A percentile compares a stretch with the other conserved stretches of the same genome.
Evolutionary conservation across 2,888 invertebrate genomes (phyloP).

Genomic region (Nesidiocoris tenuis): DNA sequence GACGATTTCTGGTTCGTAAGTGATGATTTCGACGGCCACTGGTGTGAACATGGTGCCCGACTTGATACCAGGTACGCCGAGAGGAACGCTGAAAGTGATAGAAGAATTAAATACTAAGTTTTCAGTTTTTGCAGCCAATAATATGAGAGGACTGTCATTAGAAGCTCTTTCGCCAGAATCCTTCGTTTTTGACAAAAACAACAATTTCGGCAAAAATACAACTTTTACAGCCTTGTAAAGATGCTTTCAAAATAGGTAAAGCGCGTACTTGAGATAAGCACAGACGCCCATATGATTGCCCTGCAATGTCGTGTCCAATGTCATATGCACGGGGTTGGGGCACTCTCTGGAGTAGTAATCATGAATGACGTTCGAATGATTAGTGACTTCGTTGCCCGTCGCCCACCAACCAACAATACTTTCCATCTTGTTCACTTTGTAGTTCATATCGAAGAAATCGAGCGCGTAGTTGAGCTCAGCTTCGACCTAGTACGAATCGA

Average conservation of each 20-base stretch:
- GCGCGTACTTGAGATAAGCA: slow-evolving; percentile 75
- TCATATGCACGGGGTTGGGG: slow-evolving; percentile 90
- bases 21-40: slow-evolving; percentile 81
- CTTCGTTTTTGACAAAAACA: too few relatives aligned
- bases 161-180: too few relatives aligned
- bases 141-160: too few relatives aligned
- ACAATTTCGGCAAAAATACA: too few relatives aligned
- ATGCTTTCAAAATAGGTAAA: too few relatives aligned
- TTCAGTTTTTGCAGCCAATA: too few relatives aligned
- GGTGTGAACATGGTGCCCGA: slow-evolving; percentile 96
- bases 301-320: slow-evolving; percentile 87
- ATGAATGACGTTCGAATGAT: slow-evolving; percentile 94
- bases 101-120: too few relatives aligned
- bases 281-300: slow-evolving; percentile 89
- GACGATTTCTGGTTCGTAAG: slow-evolving; percentile 85
- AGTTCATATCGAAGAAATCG: slow-evolving; percentile 91
- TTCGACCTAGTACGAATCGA: slow-evolving; percentile 74
- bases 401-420: slow-evolving; percentile 99
- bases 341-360: slow-evolving; percentile 96
- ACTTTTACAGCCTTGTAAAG: too few relatives aligned
- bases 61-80: slow-evolving; percentile 92
- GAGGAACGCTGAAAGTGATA: slow-evolving; percentile 78
- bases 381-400: slow-evolving; percentile 95
- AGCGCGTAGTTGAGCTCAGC: slow-evolving; percentile 95
- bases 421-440: slow-evolving; percentile 86